Evolutionary conservation across 2,113 vertebrate genomes (phyloP).

Genomic region (Lontra canadensis): DNA sequence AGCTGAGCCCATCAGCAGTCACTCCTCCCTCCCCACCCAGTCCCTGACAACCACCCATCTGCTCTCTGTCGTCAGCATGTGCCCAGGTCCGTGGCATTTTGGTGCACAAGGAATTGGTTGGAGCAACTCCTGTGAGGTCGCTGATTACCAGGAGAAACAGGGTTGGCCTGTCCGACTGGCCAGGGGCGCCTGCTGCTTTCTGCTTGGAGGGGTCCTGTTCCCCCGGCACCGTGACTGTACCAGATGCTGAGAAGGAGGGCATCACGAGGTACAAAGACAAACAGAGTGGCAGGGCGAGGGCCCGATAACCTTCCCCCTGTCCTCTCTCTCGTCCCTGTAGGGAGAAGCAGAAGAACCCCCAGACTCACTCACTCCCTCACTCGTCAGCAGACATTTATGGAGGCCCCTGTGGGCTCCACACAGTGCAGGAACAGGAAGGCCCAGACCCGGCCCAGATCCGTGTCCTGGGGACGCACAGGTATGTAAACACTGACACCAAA

Average conservation of each 20-base stretch:
- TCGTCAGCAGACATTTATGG: not conserved
- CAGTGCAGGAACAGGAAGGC: not conserved
- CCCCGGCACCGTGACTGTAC: accelerated
- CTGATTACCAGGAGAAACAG: not conserved
- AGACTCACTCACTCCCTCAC: not conserved
- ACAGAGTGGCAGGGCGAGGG: accelerated
- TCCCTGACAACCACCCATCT: accelerated
- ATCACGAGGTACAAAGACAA: accelerated
- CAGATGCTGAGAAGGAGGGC: not conserved
- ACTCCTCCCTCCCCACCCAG: not conserved
- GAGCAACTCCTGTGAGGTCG: not conserved
- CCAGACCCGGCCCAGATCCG: accelerated
- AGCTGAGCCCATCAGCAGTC: accelerated
- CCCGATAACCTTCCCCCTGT: too few species aligned
- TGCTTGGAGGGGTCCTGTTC: not conserved
- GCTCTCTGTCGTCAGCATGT: not conserved
- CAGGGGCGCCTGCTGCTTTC: not conserved
- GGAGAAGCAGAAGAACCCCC: not conserved
- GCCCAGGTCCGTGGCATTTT: not conserved
- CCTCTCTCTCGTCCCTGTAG: not conserved
- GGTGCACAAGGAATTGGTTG: not conserved
- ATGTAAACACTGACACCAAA: not conserved
- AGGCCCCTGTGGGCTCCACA: not conserved
- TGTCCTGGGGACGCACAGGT: not conserved
- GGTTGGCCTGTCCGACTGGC: not conserved